Evolutionary conservation across 35 echinoderm and acorn worm species (phyloP), one percentile per base, ranked within the genome.

Genomic region (Strongylocentrotus purpuratus): DNA sequence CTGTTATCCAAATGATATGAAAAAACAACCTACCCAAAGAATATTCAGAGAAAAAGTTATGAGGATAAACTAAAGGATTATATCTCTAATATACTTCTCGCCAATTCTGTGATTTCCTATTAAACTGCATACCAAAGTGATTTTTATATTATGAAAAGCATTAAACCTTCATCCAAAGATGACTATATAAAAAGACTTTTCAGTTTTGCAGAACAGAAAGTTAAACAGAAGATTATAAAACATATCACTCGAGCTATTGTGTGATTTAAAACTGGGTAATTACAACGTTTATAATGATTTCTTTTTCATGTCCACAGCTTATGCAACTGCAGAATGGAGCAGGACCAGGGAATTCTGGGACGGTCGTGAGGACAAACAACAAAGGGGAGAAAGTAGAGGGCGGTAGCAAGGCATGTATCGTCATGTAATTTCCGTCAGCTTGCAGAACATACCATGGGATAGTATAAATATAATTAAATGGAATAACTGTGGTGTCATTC

Each of bases 331-430:
- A 95, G 88, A 46, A n/a, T 14, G n/a, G 22, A 17, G 33, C 65
- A 33, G 87, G 95, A 89, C 46, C 47, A 9, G 89, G 48, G 41
- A 95, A 92, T 71, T 50, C 88, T 71, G 87, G 87, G 22, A 95
- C 65, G 41, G 95, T 95, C 46, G 95, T 95, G 25, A 88, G 90
- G 2, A 78, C 88, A 65, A 95, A 92, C 95, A 95, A 55, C 5
- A 41, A 95, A 31, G 95, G 95, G 4, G 50, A 95, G 95, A 95
- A 95, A 48, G 87, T 95, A 31, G 86, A 89, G 31, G 95, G 95
- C 4, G 95, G 95, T 28, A 95, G 95, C 50, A 95, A 95, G 87
- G 95, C 95, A 4, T 96, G 95, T 48, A 88, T 94, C 59, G 85
- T 96, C 25, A 93, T 93, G 91, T 93, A 28, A 93, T 10, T 9